These are phyloP conservation scores for Drosophila anomalata DNA, from an alignment of 2,888 invertebrate genomes.

Conservation along the genomic window DNA sequence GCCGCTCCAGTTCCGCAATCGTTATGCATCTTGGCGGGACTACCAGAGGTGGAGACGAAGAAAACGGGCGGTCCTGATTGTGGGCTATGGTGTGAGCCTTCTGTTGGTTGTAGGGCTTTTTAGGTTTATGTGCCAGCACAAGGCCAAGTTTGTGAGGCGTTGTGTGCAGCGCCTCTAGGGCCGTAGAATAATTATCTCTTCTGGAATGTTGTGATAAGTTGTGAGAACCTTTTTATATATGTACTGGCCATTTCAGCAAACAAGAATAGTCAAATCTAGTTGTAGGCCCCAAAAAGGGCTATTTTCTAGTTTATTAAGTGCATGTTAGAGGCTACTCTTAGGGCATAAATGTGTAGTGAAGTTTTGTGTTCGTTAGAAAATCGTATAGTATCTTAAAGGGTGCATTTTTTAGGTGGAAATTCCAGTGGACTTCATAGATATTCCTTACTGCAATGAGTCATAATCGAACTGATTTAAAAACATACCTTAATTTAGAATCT, in stretches of 20 bases:
- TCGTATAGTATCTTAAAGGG: background rate
- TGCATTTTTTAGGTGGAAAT: background rate
- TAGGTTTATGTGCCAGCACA: conserved; percentile 79
- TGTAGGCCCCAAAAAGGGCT: conserved; percentile 40
- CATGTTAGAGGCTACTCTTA: conserved; percentile 56
- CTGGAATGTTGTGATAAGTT: conserved; percentile 67
- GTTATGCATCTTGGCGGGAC: conserved; percentile 85
- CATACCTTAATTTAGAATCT: background rate
- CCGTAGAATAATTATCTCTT: conserved; percentile 6
- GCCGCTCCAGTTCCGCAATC: conserved; percentile 88
- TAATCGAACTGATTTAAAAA: conserved; percentile 1
- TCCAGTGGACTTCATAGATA: background rate
- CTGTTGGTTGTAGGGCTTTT: conserved; percentile 76
- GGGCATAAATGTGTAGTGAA: conserved; percentile 20
- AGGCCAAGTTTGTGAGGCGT: conserved; percentile 81
- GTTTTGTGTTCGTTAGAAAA: conserved; percentile 7
- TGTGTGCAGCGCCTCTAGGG: conserved; percentile 76
- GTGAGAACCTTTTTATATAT: conserved; percentile 46
- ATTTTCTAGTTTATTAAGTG: conserved; percentile 44
- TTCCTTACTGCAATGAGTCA: background rate
- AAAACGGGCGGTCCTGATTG: conserved; percentile 75
- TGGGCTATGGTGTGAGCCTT: conserved; percentile 80
- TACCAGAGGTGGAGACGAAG: conserved; percentile 82
- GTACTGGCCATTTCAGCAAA: conserved; percentile 53
- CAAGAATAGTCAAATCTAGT: conserved; percentile 46